Evolutionary conservation across 2,797 vertebrate species (phyloP), one percentile per base, ranked within the genome.

Genomic region (Lagocephalus sceleratus): DNA sequence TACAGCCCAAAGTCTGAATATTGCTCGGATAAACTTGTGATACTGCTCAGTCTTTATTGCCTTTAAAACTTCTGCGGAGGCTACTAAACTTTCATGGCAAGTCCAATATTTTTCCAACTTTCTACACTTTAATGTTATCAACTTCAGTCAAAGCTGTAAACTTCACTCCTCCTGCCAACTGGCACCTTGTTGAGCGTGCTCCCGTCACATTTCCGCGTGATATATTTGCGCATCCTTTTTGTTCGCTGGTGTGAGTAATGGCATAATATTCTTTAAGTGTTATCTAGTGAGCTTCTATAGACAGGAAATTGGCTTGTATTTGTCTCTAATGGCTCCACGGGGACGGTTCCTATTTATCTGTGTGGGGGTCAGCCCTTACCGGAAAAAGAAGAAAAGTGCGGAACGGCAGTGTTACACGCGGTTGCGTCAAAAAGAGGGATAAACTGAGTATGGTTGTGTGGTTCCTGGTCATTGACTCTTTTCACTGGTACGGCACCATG

Each of bases 391-490:
- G 26, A 51, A 47, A 53, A 51, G 68, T 44, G 72, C 79, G 75
- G 76, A 41, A 16, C 16, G 6, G 16, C 8, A 16, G 39, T 5
- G 9, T 5, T 6, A 16, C 5, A n/a, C 5, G n/a, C 39, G 2
- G 16, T 41, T 41, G 3, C n/a, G 3, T 16, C 3, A 16, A 41
- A 5, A 8, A 2, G 39, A 41, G n/a, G 39, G n/a, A 16, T 41
- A 17, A 17, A 41, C 15, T 16, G n/a, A 41, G 39, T 41, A 8
- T 41, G 39, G 5, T 16, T 16, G 38, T 39, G 79, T 76, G 78
- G 72, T 85, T 83, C 63, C 68, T 50, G 54, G 63, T 63, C 83
- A 78, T 77, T 78, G 76, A 79, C 79, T 82, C 66, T 67, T 70
- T 63, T 62, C 71, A 62, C 3, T 63, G 66, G 76, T 86, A 68